Evolutionary conservation across 2,888 invertebrate species (phyloP), one percentile per base, ranked within the genome.

Genomic region (Zelleria hepariella): DNA sequence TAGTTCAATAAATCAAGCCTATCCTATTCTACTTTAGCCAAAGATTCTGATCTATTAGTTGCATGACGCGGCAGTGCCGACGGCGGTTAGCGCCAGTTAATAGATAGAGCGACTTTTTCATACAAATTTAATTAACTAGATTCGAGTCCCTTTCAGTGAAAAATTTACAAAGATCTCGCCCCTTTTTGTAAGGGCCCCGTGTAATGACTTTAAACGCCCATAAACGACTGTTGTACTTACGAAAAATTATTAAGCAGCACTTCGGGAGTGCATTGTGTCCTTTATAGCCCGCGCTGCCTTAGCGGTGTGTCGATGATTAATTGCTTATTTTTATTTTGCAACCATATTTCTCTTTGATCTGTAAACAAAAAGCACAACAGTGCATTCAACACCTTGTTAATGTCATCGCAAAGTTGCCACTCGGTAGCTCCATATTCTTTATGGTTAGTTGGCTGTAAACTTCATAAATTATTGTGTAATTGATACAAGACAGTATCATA

Each of bases 41-140:
- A 75, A 84, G 86, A 87, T 86, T 84, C 75, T 76, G 82, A 86
- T 87, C 88, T 87, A 88, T 88, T 87, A 85, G 74, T 71, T 73
- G 67, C 71, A 75, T 88, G 88, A 88, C 85, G 66, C 58, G 65
- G 81, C 87, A 74, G 55, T 77, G 74, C 69, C 64, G 61, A 62
- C 62, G 65, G 63, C 69, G 70, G 77, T 79, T 79, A 84, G 83
- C 86, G 84, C 85, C 84, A 77, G 73, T 71, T 74, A 73, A 79
- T 75, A 82, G 77, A 82, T 81, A 82, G 75, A 78, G 68, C 77
- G 71, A 80, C 82, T 83, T 83, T 72, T 80, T 84, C 83, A 84
- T 85, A 87, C 83, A 86, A 87, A 87, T 88, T 88, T 85, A 87
- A 87, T 88, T 86, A 87, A 85, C 84, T 77, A 75, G 72, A 77